These are phyloP conservation scores for Solea senegalensis DNA, from an alignment of 2,113 vertebrate genomes.

Conservation along the genomic window DNA sequence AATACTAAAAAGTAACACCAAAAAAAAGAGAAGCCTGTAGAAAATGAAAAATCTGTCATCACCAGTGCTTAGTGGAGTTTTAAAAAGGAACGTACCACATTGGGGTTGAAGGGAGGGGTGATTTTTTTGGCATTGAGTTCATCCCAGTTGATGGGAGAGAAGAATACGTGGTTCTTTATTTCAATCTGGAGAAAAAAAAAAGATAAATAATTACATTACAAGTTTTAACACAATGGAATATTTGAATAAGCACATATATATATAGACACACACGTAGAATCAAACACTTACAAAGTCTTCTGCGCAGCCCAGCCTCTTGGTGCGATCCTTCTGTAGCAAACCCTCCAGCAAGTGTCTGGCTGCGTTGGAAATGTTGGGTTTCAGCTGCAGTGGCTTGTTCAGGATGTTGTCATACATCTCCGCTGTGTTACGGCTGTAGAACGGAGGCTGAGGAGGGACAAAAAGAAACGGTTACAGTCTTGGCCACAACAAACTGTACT, in stretches of 20 bases:
- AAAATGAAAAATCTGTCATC: conserved; percentile 4
- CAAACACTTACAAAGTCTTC: conserved; percentile 93
- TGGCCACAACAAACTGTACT: not conserved
- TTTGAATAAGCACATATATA: not conserved
- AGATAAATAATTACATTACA: conserved; percentile 6
- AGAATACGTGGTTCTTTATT: conserved; percentile 98
- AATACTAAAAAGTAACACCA: not conserved
- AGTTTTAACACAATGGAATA: not conserved
- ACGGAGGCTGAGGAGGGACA: conserved; percentile 87
- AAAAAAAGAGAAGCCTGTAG: not conserved
- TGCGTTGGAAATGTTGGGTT: conserved; percentile 98
- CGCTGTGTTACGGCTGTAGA: conserved; percentile 97
- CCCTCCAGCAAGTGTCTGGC: conserved; percentile 94
- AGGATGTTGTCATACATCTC: conserved; percentile 99
- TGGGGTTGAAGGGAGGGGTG: conserved; percentile 98
- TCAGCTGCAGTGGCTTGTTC: conserved; percentile 97
- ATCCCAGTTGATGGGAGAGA: conserved; percentile 99
- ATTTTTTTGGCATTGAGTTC: conserved; percentile 99
- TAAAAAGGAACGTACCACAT: conserved; percentile 87
- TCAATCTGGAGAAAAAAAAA: conserved; percentile 86
- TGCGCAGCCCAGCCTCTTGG: conserved; percentile 92
- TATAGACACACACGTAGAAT: not conserved
- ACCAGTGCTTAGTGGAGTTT: not conserved
- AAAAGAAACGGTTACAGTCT: conserved; percentile 6
- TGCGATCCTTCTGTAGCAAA: conserved; percentile 94